Conservation (phyloP, 2,797 vertebrate genomes). For the Enteromius thamalakanensis region DNA sequence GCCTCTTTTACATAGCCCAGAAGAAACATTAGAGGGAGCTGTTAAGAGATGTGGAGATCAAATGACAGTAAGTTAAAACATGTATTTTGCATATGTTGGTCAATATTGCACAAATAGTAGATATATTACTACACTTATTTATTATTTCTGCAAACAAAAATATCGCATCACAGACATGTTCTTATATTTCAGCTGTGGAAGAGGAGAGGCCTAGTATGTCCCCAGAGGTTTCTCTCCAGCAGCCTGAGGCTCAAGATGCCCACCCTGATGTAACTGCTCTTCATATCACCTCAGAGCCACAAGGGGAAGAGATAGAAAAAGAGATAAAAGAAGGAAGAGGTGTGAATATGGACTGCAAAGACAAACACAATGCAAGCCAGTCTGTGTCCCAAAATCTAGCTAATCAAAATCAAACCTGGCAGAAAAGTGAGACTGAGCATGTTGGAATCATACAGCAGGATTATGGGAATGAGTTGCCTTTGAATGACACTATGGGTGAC, state of each 20-base stretch:
- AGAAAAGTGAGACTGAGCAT: conserved; percentile 35
- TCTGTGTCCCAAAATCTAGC: conserved; percentile 65
- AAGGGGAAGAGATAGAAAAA: conserved; percentile 45
- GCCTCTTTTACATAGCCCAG: conserved; percentile 15
- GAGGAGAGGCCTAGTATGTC: conserved; percentile 71
- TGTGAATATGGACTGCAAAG: conserved; percentile 53
- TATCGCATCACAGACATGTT: conserved; percentile 4
- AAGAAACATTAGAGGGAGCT: conserved; percentile 20
- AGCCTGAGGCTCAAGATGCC: conserved; percentile 74
- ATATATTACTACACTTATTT: background rate
- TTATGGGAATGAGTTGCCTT: conserved; percentile 49
- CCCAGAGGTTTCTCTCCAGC: conserved; percentile 66
- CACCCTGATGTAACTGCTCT: conserved; percentile 57
- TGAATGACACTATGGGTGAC: conserved; percentile 61
- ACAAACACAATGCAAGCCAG: conserved; percentile 38
- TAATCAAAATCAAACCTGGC: conserved; percentile 60
- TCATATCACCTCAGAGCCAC: conserved; percentile 27
- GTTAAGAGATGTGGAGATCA: conserved; percentile 78
- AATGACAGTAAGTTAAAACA: conserved; percentile 78
- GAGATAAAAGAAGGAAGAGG: conserved; percentile 54
- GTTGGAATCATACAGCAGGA: conserved; percentile 41
- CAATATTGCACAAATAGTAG: background rate
- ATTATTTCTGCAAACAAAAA: background rate
- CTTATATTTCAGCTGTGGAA: conserved; percentile 76
- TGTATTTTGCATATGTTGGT: background rate